A percentile compares a stretch with the other conserved stretches of the same genome.
Evolutionary conservation across 2,797 vertebrate species (phyloP).

Genomic region (Cuniculus paca): DNA sequence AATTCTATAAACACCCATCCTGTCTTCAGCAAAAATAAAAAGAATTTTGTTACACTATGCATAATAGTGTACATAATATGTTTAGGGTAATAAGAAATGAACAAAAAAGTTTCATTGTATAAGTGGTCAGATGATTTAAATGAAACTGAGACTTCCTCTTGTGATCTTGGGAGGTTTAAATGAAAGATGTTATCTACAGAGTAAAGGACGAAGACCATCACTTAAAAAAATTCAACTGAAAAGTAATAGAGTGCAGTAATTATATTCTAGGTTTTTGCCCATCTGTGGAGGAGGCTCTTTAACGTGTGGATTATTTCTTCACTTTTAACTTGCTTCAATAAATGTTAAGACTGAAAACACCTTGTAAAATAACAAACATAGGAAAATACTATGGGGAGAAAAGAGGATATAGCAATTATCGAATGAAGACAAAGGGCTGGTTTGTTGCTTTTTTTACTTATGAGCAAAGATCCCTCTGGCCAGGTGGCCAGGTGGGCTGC

Average conservation of each 20-base stretch:
- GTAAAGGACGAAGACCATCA: neutral
- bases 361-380: neutral
- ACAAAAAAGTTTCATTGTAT: neutral
- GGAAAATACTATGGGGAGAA: neutral
- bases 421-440: constrained; percentile 50
- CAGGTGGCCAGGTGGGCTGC: constrained; percentile 45
- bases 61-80: neutral
- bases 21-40: constrained; percentile 23
- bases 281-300: neutral
- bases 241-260: neutral
- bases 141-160: neutral
- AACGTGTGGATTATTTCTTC: neutral
- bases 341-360: neutral
- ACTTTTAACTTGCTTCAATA: constrained; percentile 31
- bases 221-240: neutral
- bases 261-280: neutral
- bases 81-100: neutral
- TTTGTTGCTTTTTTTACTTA: constrained; percentile 59
- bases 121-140: constrained; percentile 30
- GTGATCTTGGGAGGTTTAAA: neutral
- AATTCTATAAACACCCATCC: neutral
- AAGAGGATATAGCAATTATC: neutral
- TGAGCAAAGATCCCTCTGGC: neutral
- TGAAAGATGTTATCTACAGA: neutral
- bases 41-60: neutral